Conservation (phyloP, 2,888 invertebrate species). For the Chrysodeixis includens region DNA sequence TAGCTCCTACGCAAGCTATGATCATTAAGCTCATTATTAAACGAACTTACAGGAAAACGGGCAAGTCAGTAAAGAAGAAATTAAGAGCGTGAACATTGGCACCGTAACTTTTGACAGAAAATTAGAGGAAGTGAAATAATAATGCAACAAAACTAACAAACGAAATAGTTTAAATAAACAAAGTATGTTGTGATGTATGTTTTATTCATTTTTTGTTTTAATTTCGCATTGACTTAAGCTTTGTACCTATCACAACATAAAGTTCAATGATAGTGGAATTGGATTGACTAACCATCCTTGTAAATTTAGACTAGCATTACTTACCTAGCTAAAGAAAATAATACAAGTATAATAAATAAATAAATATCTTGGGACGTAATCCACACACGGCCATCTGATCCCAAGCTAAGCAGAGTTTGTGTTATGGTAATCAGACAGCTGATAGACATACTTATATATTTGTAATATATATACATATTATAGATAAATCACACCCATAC, state of each 20-base stretch:
- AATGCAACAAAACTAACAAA: constrained; percentile 40
- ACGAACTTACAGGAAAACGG: constrained; percentile 74
- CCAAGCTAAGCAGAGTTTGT: no score
- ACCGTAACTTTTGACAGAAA: constrained; percentile 84
- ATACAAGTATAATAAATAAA: no score
- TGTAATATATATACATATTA: no score
- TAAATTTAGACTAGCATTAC: no score
- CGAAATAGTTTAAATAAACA: constrained; percentile 46
- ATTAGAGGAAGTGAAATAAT: constrained; percentile 83
- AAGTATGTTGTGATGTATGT: constrained; percentile 34
- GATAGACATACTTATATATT: no score
- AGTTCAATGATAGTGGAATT: no score
- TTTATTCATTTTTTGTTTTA: constrained; percentile 1
- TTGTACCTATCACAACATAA: neutral
- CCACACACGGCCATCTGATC: no score
- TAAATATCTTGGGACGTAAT: no score
- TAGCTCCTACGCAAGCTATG: neutral
- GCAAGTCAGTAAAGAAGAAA: constrained; percentile 82
- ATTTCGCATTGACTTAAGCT: neutral
- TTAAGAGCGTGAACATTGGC: constrained; percentile 84
- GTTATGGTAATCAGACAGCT: no score
- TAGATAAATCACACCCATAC: no score
- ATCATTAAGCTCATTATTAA: constrained; percentile 9
- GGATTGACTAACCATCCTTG: no score
- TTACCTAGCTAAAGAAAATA: neutral